phyloP scores from a whole-genome alignment of 2,888 invertebrate species.

The Caenorhabditis virilis region DNA sequence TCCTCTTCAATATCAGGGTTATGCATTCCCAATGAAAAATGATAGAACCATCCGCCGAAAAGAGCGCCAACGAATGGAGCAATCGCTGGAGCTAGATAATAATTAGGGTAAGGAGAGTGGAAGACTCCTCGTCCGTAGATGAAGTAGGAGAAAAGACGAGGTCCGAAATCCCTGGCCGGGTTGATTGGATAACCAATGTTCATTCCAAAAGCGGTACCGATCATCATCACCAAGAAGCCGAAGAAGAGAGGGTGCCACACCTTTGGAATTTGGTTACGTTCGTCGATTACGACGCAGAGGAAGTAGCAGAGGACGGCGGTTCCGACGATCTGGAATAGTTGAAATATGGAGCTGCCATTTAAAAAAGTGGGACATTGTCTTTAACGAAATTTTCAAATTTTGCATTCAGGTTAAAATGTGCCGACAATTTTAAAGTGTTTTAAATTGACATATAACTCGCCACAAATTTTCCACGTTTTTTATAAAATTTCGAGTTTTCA shows the following conservation, averaged over 20 bases:
- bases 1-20: constrained; percentile 33
- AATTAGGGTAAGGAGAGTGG: constrained; percentile 41
- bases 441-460: no score
- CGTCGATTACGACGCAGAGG: constrained; percentile 56
- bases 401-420: no score
- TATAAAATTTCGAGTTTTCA: no score
- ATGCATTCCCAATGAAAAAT: constrained; percentile 48
- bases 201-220: constrained; percentile 62
- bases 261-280: constrained; percentile 60
- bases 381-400: no score
- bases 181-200: constrained; percentile 58
- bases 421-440: no score
- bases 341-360: no score
- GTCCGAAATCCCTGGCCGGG: constrained; percentile 61
- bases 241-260: constrained; percentile 52
- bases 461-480: no score
- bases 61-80: constrained; percentile 51
- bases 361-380: no score
- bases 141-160: constrained; percentile 59
- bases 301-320: constrained; percentile 60
- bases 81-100: constrained; percentile 49
- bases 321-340: constrained; percentile 62
- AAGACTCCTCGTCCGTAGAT: constrained; percentile 62
- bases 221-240: constrained; percentile 59
- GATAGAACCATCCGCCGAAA: constrained; percentile 51